Evolutionary conservation across 1,140 invertebrate species (phyloP), one percentile per base, ranked within the genome.

Genomic region (Papilio xuthus): DNA sequence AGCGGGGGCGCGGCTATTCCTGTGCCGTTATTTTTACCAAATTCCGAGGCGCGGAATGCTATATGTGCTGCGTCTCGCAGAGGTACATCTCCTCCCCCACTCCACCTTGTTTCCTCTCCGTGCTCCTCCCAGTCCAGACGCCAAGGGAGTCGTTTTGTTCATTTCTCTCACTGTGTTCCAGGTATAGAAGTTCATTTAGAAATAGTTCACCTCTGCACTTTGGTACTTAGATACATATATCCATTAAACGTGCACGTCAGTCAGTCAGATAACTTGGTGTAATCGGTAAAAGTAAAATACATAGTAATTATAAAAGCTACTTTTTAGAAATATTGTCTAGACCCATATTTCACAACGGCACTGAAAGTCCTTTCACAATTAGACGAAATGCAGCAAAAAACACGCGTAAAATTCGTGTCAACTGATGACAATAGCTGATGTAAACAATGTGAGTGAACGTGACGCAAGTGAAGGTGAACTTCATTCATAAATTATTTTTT

Each of bases 11-110:
- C 70, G 20, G 37, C 70, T 72, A 72, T 72, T 72, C 42, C 70
- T 42, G 70, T 72, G 70, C 8, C 70, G 70, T 20, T 72, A 72
- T 72, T 72, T 72, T 72, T 72, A 72, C 70, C 41, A 72, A 72
- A 72, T 47, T 72, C 70, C 70, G 70, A 23, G 70, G 70, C 70
- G 70, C 37, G 37, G 70, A 70, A 70, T 70, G 67, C 67, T 70
- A 41, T 70, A 70, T 70, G 15, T 72, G 70, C 70, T 44, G 41
- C 70, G 70, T 47, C 60, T 63, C 60, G 60, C 60, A 63, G 60
- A 63, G 60, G 60, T 63, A 28, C 26, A 63, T 26, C 23, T 63
- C 60, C 60, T 63, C 56, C 23, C 20, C 12, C 56, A n/a, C 53
- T 56, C 20, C 47, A 13, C 47, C n/a, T 20, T 20, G 8, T 4